phyloP scores from a whole-genome alignment of 2,113 vertebrate genomes.

The Nanorana parkeri region DNA sequence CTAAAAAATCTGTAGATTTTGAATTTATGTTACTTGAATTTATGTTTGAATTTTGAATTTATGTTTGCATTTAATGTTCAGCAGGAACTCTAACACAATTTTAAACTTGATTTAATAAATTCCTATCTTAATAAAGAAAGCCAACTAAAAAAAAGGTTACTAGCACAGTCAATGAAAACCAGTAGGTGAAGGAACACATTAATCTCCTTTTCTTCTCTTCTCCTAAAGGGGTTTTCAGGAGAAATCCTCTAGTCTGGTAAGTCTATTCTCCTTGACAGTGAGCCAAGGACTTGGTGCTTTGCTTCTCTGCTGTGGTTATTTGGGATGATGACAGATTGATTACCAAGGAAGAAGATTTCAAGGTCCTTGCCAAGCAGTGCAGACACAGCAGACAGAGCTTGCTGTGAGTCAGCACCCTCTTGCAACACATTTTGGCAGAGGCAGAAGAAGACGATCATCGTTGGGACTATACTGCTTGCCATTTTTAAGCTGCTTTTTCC shows the following conservation, averaged over 20 bases:
- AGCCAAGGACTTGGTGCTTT: conserved; percentile 38
- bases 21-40: no score
- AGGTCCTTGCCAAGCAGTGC: conserved; percentile 35
- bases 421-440: conserved; percentile 52
- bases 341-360: conserved; percentile 36
- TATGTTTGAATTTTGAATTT: no score
- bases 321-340: conserved; percentile 53
- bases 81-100: no score
- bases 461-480: conserved; percentile 7
- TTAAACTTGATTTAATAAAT: no score
- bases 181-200: neutral
- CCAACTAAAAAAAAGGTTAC: neutral
- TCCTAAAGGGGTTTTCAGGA: conserved; percentile 17
- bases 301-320: conserved; percentile 47
- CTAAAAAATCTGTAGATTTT: no score
- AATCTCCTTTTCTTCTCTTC: neutral
- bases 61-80: no score
- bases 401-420: conserved; percentile 50
- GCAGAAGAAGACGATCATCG: conserved; percentile 20
- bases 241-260: conserved; percentile 26
- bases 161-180: neutral
- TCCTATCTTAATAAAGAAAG: no score
- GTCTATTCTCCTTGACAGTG: conserved; percentile 37
- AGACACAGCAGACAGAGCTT: conserved; percentile 19
- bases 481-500: neutral